Evolutionary conservation across 2,113 vertebrate genomes (phyloP), one percentile per base, ranked within the genome.

Genomic region (Cricetomys ansorgei): DNA sequence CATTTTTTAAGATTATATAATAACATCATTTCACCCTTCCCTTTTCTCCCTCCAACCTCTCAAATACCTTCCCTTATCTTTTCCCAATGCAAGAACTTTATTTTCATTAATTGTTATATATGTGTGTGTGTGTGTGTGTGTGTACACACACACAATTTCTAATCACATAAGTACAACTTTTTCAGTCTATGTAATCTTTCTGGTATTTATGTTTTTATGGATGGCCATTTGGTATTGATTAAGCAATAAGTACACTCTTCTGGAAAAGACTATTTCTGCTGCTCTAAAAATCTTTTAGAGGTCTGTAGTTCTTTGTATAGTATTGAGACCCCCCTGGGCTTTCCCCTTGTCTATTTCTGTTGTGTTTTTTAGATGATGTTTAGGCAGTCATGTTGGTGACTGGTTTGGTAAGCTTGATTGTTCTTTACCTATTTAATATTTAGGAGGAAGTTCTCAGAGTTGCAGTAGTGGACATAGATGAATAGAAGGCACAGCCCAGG

Each of bases 11-110:
- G 29, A 21, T 77, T 77, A 53, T 77, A 77, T 21, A 53, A 70
- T 70, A 29, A 96, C 23, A 96, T 97, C 15, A 40, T 96, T 43
- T 85, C 84, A n/a, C 2, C 88, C 91, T 34, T 76, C 27, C 45
- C 9, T 23, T 79, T 55, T 53, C 19, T 79, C 50, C 75, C 2
- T 72, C 91, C 10, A 91, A 97, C 75, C 88, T 13, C 17, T 97
- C 25, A 92, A 91, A 72, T 91, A 96, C 15, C 75, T 1, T 16
- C 37, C 3, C 29, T 53, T 10, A 21, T 37, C 34, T 77, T 77
- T 77, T 17, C 31, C 29, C 34, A 77, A 53, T 53, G 7, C 27
- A 50, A 50, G 76, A 12, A 12, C 7, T 37, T 17, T 72, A 40
- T 72, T 72, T 72, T 40, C 19, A 10, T 72, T 72, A 40, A 40